These are phyloP conservation scores for Greenwoodochromis staneri DNA, from an alignment of 2,113 vertebrate species.

Conservation along the genomic window DNA sequence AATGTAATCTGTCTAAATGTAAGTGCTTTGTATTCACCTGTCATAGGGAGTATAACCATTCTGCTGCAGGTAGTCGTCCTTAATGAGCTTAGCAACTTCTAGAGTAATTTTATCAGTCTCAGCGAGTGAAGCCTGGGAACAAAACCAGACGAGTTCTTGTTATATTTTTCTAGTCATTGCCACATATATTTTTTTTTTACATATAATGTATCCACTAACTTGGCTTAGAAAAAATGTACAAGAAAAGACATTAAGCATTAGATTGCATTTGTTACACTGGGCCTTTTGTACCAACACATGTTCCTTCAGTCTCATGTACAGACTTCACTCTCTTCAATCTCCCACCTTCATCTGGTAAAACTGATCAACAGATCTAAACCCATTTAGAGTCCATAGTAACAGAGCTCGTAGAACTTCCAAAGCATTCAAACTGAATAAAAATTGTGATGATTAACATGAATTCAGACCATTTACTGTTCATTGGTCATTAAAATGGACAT, in stretches of 20 bases:
- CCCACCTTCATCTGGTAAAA: not conserved
- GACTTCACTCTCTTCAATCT: not conserved
- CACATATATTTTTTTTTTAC: not conserved
- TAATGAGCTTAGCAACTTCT: conserved; percentile 95
- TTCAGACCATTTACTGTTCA: not conserved
- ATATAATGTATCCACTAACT: not conserved
- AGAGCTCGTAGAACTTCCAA: not conserved
- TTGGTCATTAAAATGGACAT: not conserved
- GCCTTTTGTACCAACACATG: not conserved
- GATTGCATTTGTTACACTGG: not conserved
- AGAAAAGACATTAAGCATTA: not conserved
- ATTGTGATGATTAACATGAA: not conserved
- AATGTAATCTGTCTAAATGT: not conserved
- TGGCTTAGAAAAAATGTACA: not conserved
- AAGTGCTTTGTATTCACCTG: conserved; percentile 69
- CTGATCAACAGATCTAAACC: not conserved
- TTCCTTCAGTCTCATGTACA: not conserved
- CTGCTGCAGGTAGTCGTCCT: conserved; percentile 97
- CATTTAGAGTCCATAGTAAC: not conserved
- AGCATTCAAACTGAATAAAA: not conserved
- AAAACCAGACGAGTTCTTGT: not conserved
- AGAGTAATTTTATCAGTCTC: conserved; percentile 98
- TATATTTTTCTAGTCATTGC: not conserved
- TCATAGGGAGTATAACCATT: conserved; percentile 95
- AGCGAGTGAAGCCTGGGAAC: conserved; percentile 86